Evolutionary conservation across 2,888 invertebrate species (phyloP).

Genomic region (Microdon myrmicae): DNA sequence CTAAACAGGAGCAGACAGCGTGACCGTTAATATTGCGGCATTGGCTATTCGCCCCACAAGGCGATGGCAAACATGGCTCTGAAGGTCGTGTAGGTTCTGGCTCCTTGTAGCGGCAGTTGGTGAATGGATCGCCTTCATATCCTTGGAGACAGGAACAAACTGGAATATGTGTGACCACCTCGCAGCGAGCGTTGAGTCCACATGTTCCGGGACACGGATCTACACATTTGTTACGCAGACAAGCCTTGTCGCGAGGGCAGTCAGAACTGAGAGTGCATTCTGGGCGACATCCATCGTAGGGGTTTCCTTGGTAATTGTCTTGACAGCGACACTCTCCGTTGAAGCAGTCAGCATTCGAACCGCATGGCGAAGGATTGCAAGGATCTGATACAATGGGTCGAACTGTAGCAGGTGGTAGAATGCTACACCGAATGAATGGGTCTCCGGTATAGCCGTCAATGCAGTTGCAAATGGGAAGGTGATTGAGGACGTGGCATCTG

Average conservation of each 20-base stretch:
- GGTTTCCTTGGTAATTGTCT: slow-evolving; percentile 77
- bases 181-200: slow-evolving; percentile 77
- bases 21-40: slow-evolving; percentile 71
- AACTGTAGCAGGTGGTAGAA: slow-evolving; percentile 69
- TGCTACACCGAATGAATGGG: slow-evolving; percentile 79
- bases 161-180: slow-evolving; percentile 79
- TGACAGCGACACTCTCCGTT: slow-evolving; percentile 78
- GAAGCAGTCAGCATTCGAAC: slow-evolving; percentile 77
- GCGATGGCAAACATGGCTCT: slow-evolving; percentile 70
- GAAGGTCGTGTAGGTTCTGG: slow-evolving; percentile 54
- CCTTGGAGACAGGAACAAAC: slow-evolving; percentile 78
- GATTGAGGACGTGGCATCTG: slow-evolving; percentile 81
- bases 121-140: slow-evolving; percentile 78
- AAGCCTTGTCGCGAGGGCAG: slow-evolving; percentile 75
- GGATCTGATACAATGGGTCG: slow-evolving; percentile 68
- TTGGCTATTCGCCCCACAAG: slow-evolving; percentile 74
- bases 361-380: slow-evolving; percentile 80
- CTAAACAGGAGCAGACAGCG: slow-evolving; percentile 77
- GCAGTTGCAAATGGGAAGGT: slow-evolving; percentile 84
- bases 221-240: slow-evolving; percentile 76
- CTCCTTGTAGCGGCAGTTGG: slow-evolving; percentile 67
- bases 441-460: slow-evolving; percentile 80
- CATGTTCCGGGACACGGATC: slow-evolving; percentile 82
- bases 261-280: slow-evolving; percentile 81
- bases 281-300: slow-evolving; percentile 75